Evolutionary conservation across 2,888 invertebrate genomes (phyloP), one percentile per base, ranked within the genome.

Genomic region (Glaucopsyche alexis): DNA sequence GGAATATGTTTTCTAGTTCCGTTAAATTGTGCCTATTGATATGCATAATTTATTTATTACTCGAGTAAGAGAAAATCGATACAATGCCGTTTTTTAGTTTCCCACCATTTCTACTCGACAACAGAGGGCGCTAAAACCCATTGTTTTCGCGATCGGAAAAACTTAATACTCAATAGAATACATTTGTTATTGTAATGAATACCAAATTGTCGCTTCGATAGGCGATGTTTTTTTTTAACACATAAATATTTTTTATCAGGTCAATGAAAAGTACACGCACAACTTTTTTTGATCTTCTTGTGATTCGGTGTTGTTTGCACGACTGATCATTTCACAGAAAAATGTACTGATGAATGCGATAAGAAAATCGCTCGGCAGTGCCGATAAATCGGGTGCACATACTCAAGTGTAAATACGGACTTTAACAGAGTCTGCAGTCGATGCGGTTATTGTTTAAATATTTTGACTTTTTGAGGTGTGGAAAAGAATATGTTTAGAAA

Each of bases 81-180:
- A 64, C 73, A 77, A 76, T 79, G 75, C 79, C 45, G 65, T 74
- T 71, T 76, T 84, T 87, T 80, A 75, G 79, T 80, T 81, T 84
- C 82, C 82, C 85, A 88, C 81, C 86, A 85, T 90, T 85, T 87
- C 89, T 88, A 87, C 82, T 82, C 82, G 81, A 75, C 85, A 79
- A 81, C 82, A 90, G 90, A 84, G 85, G 89, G 88, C 87, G 85
- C 76, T 86, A 81, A 76, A 47, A n/a, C 49, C 77, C 70, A 80
- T 81, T 80, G 81, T 81, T 76, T 71, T 73, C 29, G 29, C 29
- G 74, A 76, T 73, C 19, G 64, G 77, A 75, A 76, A 78, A 76
- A 76, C 73, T 67, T 69, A 75, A 75, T 72, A 67, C 47, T 29
- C 40, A 65, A 73, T 47, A 65, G 60, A n/a, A n/a, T 50, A 60